These are phyloP conservation scores for Chloroceryle amazona DNA, from an alignment of 2,797 vertebrate genomes.

Conservation along the genomic window DNA sequence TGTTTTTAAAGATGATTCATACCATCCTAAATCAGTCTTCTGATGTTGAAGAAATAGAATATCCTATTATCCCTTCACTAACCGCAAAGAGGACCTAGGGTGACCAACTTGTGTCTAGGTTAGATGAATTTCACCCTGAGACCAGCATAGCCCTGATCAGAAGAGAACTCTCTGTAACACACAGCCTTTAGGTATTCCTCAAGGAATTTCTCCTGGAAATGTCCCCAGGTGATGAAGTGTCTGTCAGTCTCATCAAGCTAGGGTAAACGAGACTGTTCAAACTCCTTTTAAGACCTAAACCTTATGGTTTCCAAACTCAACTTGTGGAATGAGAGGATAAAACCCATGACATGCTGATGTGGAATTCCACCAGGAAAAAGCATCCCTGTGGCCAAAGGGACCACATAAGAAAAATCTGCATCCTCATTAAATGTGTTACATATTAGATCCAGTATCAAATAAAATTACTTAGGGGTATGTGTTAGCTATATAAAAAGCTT, in stretches of 20 bases:
- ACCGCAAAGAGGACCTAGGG: too few species aligned
- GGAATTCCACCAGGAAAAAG: not conserved
- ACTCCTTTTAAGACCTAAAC: not conserved
- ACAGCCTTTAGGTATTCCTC: not conserved
- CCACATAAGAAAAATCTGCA: not conserved
- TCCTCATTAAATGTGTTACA: not conserved
- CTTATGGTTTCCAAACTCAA: not conserved
- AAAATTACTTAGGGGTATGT: not conserved
- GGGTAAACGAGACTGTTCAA: not conserved
- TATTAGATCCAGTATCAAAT: not conserved
- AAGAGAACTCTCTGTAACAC: rapidly evolving
- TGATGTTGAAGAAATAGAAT: not conserved
- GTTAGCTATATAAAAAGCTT: not conserved
- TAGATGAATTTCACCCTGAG: not conserved
- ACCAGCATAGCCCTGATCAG: rapidly evolving
- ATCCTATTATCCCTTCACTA: not conserved
- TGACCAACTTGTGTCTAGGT: not conserved
- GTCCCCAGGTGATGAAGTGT: rapidly evolving
- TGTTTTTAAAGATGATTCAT: not conserved
- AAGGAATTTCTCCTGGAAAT: not conserved
- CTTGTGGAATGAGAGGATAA: rapidly evolving
- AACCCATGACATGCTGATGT: too few species aligned
- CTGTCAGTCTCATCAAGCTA: not conserved
- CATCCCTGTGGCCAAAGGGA: not conserved
- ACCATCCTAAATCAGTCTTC: not conserved